Base-by-base conservation (phyloP, 2,888 invertebrate genomes). In the Theretra japonica region DNA sequence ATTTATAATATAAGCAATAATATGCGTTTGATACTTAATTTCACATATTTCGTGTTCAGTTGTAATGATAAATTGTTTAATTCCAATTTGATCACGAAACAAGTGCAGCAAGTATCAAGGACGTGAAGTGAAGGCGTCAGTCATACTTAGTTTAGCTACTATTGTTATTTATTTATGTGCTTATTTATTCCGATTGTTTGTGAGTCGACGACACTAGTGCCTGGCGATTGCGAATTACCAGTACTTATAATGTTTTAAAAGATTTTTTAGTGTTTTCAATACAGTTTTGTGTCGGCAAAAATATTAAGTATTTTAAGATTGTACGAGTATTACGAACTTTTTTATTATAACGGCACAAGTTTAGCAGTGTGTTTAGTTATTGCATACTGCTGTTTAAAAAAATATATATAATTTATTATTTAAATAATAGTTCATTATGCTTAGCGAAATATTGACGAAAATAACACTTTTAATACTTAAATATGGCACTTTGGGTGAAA, bases 161-260 rank as follows among this genome's bases (percentile, higher is more conserved):
- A 59, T 71, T 73, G 75, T 59, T 68, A 73, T 73, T 73, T 73
- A 70, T 73, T 73, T 48, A 48, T 30, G 28, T 70, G 48, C 68
- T 65, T 73, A 73, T 70, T 73, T 70, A 73, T 73, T 73, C 68
- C 68, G 58, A 21, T 73, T 56, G 62, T 59, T 68, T 70, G 70
- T 58, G 68, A 58, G 41, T 65, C 57, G 58, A 70, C 70, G 53
- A 65, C 48, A 41, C 33, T 41, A 48, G 72, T 75, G 74, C 80
- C 80, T 82, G 80, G 79, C 78, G 74, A 73, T 77, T 77, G 74
- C 79, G 73, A 73, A 73, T 80, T 71, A 56, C 65, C 65, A 77
- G 80, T 83, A 83, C 80, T 83, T 83, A 65, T 65, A 65, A 65
- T 48, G 48, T 48, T 48, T 65, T 41, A 62, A 62, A 62, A 41